Conservation (phyloP, 2,797 vertebrate genomes). For the Myotis vivesi region DNA sequence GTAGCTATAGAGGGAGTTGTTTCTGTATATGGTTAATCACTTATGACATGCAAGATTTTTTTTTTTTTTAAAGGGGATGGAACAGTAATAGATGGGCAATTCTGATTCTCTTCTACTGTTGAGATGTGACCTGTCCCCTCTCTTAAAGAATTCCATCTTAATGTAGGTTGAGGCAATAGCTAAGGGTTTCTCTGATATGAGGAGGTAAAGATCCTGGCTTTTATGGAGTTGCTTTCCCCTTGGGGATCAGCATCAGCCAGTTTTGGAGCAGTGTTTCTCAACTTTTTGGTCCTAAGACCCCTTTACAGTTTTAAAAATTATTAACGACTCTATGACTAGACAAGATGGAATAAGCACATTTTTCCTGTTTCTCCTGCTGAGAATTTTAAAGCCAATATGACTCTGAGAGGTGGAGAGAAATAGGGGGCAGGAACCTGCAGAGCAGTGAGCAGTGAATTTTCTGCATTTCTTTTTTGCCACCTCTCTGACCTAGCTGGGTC, state of each 20-base stretch:
- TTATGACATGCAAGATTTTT: not conserved
- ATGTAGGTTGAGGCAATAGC: not conserved
- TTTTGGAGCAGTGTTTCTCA: not conserved
- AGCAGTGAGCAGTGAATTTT: not conserved
- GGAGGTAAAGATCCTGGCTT: not conserved
- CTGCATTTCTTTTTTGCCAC: not conserved
- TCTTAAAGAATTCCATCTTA: not conserved
- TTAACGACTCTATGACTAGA: not conserved
- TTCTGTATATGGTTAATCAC: not conserved
- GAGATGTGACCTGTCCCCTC: not conserved
- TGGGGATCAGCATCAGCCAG: rapidly evolving
- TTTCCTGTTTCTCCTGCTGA: not conserved
- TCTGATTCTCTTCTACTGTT: not conserved
- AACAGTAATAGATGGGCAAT: not conserved
- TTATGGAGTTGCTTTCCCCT: not conserved
- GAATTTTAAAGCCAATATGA: not conserved
- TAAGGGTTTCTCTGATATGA: not conserved
- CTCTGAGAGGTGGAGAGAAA: not conserved
- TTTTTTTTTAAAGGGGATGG: not conserved
- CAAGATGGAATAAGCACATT: not conserved
- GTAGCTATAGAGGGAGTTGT: not conserved
- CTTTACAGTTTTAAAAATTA: not conserved
- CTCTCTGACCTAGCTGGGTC: not conserved
- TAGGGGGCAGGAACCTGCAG: not conserved
- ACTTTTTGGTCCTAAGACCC: not conserved